Base-by-base conservation (phyloP, 2,888 invertebrate species). In the Tridacna crocea region DNA sequence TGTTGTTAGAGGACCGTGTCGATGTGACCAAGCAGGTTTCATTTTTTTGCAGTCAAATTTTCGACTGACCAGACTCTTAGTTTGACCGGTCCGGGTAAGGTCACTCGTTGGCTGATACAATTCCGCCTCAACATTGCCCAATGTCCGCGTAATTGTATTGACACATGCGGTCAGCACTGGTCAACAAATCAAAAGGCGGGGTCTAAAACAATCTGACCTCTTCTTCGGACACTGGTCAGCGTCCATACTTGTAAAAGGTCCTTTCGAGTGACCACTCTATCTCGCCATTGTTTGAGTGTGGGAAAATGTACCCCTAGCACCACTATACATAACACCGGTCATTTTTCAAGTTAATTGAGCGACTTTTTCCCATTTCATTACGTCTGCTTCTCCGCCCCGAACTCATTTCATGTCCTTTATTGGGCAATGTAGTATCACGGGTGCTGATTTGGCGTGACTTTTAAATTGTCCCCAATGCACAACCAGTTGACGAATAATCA, bases 121-220 rank as follows among this genome's bases (percentile, higher is more conserved):
- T 68, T 51, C 48, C 68, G 46, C 68, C 46, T 72, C 84, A 77
- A 70, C 78, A 63, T 82, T 85, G 72, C 82, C 75, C 78, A 80
- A 85, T 77, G 58, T 66, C 72, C 65, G 77, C 75, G 74, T 82
- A 85, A 85, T 85, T 82, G 80, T 85, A 77, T 80, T 85, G 84
- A 85, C 84, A 85, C 65, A 60, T 72, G 48, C 58, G 79, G 77
- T 79, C 75, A 82, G 55, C n/a, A 72, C 26, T 79, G 79, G 80
- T 79, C 80, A 79, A 60, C 48, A 79, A 70, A 58, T 79, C 73
- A 78, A 80, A 80, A 76, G 77, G 63, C 65, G 36, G 72, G 48
- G 70, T 36, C 47, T 58, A 74, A 74, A 77, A 80, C 77, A 80
- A 58, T 66, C 65, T 83, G 77, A 77, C 83, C 79, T 61, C 22